A percentile compares a stretch with the other conserved stretches of the same genome.
These are phyloP conservation scores for Dryobates pubescens DNA, from an alignment of 2,797 vertebrate species.

Conservation along the genomic window DNA sequence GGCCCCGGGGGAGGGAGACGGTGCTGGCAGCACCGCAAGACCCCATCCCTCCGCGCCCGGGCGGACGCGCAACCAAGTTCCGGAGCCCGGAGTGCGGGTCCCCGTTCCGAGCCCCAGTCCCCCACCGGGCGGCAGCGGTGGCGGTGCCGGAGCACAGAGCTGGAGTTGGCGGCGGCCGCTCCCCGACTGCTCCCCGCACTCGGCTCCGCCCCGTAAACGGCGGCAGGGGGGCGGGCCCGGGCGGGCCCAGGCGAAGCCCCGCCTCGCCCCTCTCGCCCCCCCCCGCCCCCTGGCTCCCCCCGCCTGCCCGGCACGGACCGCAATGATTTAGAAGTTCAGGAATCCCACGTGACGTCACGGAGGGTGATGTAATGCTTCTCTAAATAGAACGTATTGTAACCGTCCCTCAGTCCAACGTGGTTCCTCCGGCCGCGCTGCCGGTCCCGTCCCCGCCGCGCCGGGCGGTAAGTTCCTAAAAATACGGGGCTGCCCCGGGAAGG, in stretches of 20 bases:
- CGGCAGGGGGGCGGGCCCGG: background rate
- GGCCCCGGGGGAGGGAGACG: too few relatives aligned
- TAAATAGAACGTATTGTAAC: conserved; percentile 99
- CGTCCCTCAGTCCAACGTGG: conserved; percentile 99
- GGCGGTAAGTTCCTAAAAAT: conserved; percentile 92
- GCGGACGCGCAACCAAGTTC: background rate
- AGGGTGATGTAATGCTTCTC: conserved; percentile 99
- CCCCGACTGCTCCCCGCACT: conserved; percentile 46
- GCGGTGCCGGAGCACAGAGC: background rate
- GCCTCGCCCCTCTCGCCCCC: background rate
- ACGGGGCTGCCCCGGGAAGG: conserved; percentile 49
- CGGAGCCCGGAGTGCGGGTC: background rate
- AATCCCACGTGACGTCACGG: conserved; percentile 99
- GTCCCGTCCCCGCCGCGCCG: conserved; percentile 83
- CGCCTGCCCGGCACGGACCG: conserved; percentile 83
- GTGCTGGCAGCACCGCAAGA: background rate
- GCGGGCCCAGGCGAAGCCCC: background rate
- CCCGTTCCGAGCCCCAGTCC: background rate
- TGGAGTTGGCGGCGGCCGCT: conserved; percentile 36
- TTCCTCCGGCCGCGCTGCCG: conserved; percentile 93
- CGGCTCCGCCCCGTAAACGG: background rate
- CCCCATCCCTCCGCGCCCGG: background rate
- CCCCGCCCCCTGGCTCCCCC: background rate
- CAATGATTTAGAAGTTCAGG: conserved; percentile 99
- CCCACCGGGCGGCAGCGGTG: background rate